Percentiles rank a stretch among this genome's conserved stretches.
These are phyloP conservation scores for Tipula unca DNA, from an alignment of 2,888 invertebrate genomes.

Conservation along the genomic window DNA sequence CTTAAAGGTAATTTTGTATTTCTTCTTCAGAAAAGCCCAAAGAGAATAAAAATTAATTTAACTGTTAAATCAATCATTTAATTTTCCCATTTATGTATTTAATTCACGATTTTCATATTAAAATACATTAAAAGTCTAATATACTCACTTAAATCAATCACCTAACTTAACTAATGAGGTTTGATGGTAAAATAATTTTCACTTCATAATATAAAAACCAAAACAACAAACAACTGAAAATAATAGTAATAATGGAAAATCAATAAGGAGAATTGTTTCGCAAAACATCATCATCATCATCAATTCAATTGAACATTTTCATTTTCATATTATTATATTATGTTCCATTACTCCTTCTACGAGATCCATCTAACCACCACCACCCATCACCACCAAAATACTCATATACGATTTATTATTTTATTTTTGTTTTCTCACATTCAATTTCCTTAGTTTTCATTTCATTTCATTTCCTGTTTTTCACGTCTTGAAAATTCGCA, in stretches of 20 bases:
- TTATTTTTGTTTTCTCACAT: not conserved
- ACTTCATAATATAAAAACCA: not conserved
- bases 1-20: not conserved
- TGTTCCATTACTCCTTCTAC: not conserved
- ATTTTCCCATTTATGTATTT: not conserved
- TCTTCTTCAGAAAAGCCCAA: not conserved
- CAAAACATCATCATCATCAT: conserved; percentile 1
- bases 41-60: not conserved
- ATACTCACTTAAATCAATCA: conserved; percentile 8
- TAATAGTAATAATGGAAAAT: not conserved
- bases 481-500: not conserved
- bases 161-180: not conserved
- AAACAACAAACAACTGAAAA: not conserved
- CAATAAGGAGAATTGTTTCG: not conserved
- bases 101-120: not conserved
- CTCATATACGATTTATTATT: not conserved
- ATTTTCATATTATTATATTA: not conserved
- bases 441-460: conserved; percentile 8
- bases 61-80: conserved; percentile 3
- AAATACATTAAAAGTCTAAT: not conserved
- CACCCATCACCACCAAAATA: not conserved
- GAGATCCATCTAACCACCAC: not conserved
- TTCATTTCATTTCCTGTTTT: conserved; percentile 8
- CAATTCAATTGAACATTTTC: conserved; percentile 14
- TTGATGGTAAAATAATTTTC: not conserved